These are phyloP conservation scores for Ceratothoa steindachneri DNA, from an alignment of 2,888 invertebrate genomes.

Conservation along the genomic window DNA sequence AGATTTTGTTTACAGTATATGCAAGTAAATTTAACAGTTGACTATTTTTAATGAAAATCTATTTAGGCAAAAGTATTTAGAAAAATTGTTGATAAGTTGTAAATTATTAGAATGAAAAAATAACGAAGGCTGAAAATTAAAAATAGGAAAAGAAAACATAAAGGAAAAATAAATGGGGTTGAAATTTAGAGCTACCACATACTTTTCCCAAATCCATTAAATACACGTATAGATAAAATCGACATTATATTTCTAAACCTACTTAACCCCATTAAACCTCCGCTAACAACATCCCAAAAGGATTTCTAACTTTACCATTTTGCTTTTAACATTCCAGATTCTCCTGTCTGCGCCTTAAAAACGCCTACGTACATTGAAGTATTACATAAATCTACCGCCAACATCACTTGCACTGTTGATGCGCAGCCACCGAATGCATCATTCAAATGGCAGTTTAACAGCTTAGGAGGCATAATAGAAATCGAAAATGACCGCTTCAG, in stretches of 20 bases:
- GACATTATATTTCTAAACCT: not conserved
- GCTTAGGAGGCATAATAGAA: slow-evolving; percentile 38
- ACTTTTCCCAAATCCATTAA: too few relatives aligned
- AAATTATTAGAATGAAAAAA: too few relatives aligned
- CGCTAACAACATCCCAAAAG: not conserved
- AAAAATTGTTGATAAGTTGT: too few relatives aligned
- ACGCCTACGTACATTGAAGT: slow-evolving; percentile 41
- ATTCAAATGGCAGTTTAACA: slow-evolving; percentile 43
- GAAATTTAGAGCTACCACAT: too few relatives aligned
- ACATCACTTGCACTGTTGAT: slow-evolving; percentile 43
- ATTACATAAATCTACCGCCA: slow-evolving; percentile 33
- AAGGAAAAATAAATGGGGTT: too few relatives aligned
- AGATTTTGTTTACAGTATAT: too few relatives aligned
- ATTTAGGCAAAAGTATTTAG: too few relatives aligned
- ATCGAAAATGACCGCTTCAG: slow-evolving; percentile 30
- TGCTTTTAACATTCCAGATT: slow-evolving; percentile 17
- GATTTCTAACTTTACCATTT: not conserved
- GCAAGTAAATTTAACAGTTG: too few relatives aligned
- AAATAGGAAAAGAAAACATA: too few relatives aligned
- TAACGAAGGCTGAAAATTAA: too few relatives aligned
- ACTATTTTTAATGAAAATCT: too few relatives aligned
- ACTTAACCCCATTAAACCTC: not conserved
- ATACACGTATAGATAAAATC: not conserved
- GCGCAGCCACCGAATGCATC: slow-evolving; percentile 41
- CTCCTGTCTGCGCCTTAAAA: slow-evolving; percentile 35